Conservation (phyloP, 2,888 invertebrate genomes). For the Crossocerus cetratus region DNA sequence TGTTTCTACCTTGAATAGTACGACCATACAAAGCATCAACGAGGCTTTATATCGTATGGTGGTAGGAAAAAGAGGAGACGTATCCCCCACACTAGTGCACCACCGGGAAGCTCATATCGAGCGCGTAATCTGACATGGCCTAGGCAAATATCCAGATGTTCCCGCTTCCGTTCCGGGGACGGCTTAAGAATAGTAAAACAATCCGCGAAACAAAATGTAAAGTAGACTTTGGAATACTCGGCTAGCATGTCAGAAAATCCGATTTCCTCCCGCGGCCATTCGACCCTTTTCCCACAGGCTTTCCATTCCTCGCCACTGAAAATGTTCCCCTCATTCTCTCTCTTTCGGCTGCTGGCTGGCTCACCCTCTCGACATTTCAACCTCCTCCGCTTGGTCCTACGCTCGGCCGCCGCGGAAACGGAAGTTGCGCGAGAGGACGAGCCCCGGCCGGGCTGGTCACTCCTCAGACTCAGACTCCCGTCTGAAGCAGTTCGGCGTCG, state of each 20-base stretch:
- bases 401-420: constrained; percentile 57
- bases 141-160: too few species aligned
- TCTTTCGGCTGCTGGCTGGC: background rate
- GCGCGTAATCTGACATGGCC: too few species aligned
- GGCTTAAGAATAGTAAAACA: constrained; percentile 40
- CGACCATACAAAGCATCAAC: too few species aligned
- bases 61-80: too few species aligned
- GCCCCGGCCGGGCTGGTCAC: background rate
- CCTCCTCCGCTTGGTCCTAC: background rate
- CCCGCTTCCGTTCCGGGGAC: background rate
- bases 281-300: background rate
- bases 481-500: background rate
- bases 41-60: too few species aligned
- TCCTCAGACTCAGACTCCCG: background rate
- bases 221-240: constrained; percentile 40
- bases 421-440: constrained; percentile 64
- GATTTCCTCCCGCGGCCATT: constrained; percentile 53
- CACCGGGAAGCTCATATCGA: too few species aligned
- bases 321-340: constrained; percentile 26
- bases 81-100: too few species aligned
- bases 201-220: constrained; percentile 45
- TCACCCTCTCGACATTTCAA: too few species aligned
- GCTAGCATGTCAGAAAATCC: constrained; percentile 60
- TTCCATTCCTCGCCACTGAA: constrained; percentile 19
- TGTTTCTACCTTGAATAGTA: too few species aligned